Percentiles rank a stretch among this genome's conserved stretches.
phyloP scores from a whole-genome alignment of 2,888 invertebrate species.

The Oligia latruncula region DNA sequence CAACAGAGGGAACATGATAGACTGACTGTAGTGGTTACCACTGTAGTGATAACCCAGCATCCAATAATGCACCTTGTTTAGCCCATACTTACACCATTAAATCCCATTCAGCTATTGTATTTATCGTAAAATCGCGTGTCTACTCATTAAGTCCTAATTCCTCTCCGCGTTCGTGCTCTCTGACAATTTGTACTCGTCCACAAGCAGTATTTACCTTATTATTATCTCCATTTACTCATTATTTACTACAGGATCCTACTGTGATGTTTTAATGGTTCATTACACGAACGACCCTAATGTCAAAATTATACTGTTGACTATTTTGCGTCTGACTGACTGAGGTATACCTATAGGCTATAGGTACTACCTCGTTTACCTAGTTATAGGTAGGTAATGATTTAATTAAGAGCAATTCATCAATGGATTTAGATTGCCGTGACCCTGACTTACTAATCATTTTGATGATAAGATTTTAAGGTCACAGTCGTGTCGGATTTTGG shows the following conservation, averaged over 20 bases:
- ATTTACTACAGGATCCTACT: constrained; percentile 14
- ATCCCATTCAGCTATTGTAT: not conserved
- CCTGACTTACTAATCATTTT: not conserved
- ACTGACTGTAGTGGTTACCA: not conserved
- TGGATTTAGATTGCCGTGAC: not conserved
- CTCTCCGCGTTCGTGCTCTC: constrained; percentile 38
- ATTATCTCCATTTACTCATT: constrained; percentile 34
- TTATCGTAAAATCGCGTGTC: constrained; percentile 41
- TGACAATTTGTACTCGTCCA: constrained; percentile 21
- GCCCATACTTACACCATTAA: constrained; percentile 1
- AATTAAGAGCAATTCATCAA: constrained; percentile 10
- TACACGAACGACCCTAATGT: constrained; percentile 38
- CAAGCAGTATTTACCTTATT: constrained; percentile 15
- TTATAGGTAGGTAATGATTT: not conserved
- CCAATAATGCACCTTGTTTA: not conserved
- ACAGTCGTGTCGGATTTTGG: not conserved
- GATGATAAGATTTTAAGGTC: not conserved
- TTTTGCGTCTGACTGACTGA: not conserved
- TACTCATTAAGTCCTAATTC: not conserved
- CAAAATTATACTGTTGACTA: constrained; percentile 38
- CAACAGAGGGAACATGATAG: not conserved
- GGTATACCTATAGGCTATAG: no score
- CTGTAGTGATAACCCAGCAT: not conserved
- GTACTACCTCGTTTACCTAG: not conserved
- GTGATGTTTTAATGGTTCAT: constrained; percentile 6